Base-by-base conservation (phyloP, 2,113 vertebrate species). In the Tragelaphus imberbis region DNA sequence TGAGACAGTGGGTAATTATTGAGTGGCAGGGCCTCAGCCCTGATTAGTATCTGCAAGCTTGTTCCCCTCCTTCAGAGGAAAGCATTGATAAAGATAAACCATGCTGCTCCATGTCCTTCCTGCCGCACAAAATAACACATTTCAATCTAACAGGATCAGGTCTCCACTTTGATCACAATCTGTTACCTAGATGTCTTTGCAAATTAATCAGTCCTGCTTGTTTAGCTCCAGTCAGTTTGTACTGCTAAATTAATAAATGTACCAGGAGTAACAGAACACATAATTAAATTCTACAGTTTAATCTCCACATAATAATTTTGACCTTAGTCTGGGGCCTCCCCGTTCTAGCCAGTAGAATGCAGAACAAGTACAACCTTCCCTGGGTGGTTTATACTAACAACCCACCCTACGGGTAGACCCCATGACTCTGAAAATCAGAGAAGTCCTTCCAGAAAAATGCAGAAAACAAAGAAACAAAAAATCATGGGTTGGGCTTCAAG, bases 271-370 rank as follows among this genome's bases (percentile, higher is more conserved):
- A 99, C 99, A 99, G 99, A 99, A 99, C 99, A 99, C 99, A 99
- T 99, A 99, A 99, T 99, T 99, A 99, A 99, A 99, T 99, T 99
- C 99, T 99, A 99, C 99, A 99, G 99, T 99, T 99, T 99, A 99
- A 99, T 99, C 99, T 99, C 99, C 97, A 98, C 98, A 98, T 99
- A 99, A 99, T 99, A 99, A 99, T 98, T 99, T 98, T 99, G 99
- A 99, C 99, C 99, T 99, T 98, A 98, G 98, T 98, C 98, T 98
- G 98, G 97, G 98, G 97, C 97, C 96, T 98, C 98, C 98, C 98
- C 49, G 86, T 97, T 98, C 94, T 95, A 98, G 98, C 98, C 97
- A 97, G 97, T 51, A 98, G 97, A 97, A 98, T 97, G 88, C 58
- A 93, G 98, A 98, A 97, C 84, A 97, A 98, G 94, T 65, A 81